Percentiles rank a stretch among this genome's conserved stretches.
Conservation (phyloP, 1,140 invertebrate species). For the Paracyclopina nana region DNA sequence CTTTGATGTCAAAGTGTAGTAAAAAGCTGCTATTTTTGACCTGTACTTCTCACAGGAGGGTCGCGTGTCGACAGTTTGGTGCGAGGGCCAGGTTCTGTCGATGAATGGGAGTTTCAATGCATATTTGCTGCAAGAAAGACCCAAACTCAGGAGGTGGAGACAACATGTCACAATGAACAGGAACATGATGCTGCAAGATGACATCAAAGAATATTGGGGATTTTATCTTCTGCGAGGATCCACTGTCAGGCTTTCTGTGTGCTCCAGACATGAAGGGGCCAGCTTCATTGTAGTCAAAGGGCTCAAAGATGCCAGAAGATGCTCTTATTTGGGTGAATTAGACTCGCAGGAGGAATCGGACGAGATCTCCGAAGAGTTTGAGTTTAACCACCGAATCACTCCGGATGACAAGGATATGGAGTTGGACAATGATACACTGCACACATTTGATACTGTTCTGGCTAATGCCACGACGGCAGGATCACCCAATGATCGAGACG, state of each 20-base stretch:
- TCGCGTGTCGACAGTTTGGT: constrained; percentile 51
- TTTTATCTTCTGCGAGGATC: constrained; percentile 55
- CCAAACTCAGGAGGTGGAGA: constrained; percentile 32
- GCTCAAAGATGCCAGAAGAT: constrained; percentile 12
- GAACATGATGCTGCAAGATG: constrained; percentile 44
- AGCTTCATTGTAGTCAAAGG: constrained; percentile 17
- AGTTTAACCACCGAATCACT: background rate
- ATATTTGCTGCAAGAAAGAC: constrained; percentile 40
- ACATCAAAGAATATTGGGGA: constrained; percentile 62
- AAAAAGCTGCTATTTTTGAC: background rate
- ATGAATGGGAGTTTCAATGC: constrained; percentile 54
- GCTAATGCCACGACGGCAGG: background rate
- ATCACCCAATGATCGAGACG: background rate
- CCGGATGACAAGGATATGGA: background rate
- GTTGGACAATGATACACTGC: background rate
- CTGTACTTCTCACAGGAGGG: constrained; percentile 27
- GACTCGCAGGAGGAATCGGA: constrained; percentile 5
- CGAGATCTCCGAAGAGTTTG: constrained; percentile 10
- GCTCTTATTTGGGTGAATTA: constrained; percentile 6
- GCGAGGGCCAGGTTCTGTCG: constrained; percentile 46
- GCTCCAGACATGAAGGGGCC: constrained; percentile 37
- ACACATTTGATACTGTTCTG: background rate
- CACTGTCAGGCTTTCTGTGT: constrained; percentile 46
- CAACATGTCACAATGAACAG: constrained; percentile 43
- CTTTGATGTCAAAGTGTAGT: background rate